A percentile compares a stretch with the other conserved stretches of the same genome.
These are phyloP conservation scores for Capitella teleta DNA, from an alignment of 1,140 invertebrate genomes.

Conservation along the genomic window DNA sequence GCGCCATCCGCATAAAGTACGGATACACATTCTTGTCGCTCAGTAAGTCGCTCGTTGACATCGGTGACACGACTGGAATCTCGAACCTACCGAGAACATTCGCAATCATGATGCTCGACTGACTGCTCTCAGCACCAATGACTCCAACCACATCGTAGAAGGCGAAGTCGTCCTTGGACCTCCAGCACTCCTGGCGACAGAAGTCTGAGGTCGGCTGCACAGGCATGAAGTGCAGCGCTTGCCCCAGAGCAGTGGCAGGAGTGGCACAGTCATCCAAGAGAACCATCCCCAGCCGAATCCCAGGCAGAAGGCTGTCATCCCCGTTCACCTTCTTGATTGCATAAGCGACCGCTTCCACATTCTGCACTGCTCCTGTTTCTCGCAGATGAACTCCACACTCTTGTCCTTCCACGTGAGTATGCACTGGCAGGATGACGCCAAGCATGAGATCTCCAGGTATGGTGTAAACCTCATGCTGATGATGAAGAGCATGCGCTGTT, in stretches of 20 bases:
- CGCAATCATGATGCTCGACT: conserved; percentile 17
- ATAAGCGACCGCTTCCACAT: conserved; percentile 9
- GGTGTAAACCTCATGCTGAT: too few species aligned
- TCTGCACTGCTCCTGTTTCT: conserved; percentile 9
- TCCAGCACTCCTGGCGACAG: background rate
- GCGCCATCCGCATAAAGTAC: conserved; percentile 23
- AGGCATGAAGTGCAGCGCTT: conserved; percentile 10
- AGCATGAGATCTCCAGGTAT: too few species aligned
- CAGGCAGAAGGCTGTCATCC: conserved; percentile 3
- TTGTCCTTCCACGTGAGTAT: too few species aligned
- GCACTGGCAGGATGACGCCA: too few species aligned
- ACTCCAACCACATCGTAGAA: conserved; percentile 10
- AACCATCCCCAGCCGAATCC: conserved; percentile 7
- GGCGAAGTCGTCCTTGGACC: background rate
- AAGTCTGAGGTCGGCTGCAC: background rate
- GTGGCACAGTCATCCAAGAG: conserved; percentile 11
- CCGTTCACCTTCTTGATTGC: conserved; percentile 4
- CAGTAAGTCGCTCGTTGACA: conserved; percentile 20
- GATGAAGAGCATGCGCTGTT: too few species aligned
- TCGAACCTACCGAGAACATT: conserved; percentile 17
- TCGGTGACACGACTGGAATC: conserved; percentile 24
- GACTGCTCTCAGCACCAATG: conserved; percentile 10
- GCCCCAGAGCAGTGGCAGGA: conserved; percentile 2
- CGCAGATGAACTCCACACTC: conserved; percentile 6
- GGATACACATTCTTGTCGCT: conserved; percentile 24